phyloP scores from a whole-genome alignment of 2,113 vertebrate genomes.

The Oryzias woworae region DNA sequence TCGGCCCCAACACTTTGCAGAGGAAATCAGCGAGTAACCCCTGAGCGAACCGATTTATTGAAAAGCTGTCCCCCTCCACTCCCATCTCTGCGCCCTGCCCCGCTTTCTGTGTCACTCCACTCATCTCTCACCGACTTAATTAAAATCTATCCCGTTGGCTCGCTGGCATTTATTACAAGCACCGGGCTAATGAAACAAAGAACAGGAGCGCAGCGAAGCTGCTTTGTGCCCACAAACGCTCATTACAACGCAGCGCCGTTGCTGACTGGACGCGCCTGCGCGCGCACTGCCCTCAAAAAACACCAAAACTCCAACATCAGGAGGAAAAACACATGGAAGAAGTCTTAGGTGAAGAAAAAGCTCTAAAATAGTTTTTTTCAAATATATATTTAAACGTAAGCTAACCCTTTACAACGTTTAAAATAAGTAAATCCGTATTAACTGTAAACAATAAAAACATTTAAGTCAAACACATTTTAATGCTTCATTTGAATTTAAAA shows the following conservation, averaged over 20 bases:
- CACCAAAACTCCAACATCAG: background rate
- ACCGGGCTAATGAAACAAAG: constrained; percentile 75
- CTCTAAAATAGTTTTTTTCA: background rate
- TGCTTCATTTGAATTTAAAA: too few relatives aligned
- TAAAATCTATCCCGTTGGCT: constrained; percentile 78
- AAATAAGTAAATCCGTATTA: too few relatives aligned
- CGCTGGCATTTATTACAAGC: constrained; percentile 75
- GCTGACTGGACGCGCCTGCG: constrained; percentile 8
- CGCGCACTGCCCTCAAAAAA: too few relatives aligned
- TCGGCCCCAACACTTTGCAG: constrained; percentile 74
- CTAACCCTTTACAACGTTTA: too few relatives aligned
- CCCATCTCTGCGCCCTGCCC: constrained; percentile 43
- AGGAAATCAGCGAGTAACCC: constrained; percentile 80
- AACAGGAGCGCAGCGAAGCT: constrained; percentile 59
- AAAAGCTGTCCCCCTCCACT: constrained; percentile 69
- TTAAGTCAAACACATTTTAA: too few relatives aligned
- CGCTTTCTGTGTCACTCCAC: constrained; percentile 67
- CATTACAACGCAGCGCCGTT: constrained; percentile 44
- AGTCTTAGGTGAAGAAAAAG: background rate
- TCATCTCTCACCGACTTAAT: constrained; percentile 78
- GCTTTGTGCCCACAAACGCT: constrained; percentile 66
- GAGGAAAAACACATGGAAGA: background rate
- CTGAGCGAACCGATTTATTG: constrained; percentile 83
- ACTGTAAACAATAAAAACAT: too few relatives aligned
- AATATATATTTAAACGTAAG: too few relatives aligned